phyloP scores from a whole-genome alignment of 2,113 vertebrate species.

The Canis aureus region DNA sequence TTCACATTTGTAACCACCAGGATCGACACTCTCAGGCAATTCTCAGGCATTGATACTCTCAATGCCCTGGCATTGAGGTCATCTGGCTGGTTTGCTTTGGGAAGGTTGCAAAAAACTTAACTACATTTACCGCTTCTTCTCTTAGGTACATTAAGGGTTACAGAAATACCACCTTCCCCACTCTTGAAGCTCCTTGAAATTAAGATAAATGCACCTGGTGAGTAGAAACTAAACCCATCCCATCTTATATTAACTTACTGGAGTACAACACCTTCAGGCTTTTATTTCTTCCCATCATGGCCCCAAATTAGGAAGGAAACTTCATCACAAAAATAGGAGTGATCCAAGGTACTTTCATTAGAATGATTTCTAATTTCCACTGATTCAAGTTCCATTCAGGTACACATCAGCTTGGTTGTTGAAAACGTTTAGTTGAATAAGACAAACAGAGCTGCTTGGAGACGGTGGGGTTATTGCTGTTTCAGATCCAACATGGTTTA shows the following conservation, averaged over 20 bases:
- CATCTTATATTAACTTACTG: constrained; percentile 40
- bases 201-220: constrained; percentile 45
- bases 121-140: background rate
- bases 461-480: background rate
- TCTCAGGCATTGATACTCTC: background rate
- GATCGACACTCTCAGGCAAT: background rate
- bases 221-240: constrained; percentile 50
- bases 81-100: background rate
- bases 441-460: background rate
- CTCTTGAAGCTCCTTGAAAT: constrained; percentile 33
- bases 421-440: constrained; percentile 78
- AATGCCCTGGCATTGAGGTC: background rate
- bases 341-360: constrained; percentile 23
- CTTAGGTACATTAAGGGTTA: background rate
- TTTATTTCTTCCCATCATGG: constrained; percentile 4
- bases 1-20: background rate
- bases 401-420: constrained; percentile 48
- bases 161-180: background rate
- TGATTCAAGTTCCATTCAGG: constrained; percentile 62
- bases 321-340: background rate
- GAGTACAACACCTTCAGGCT: constrained; percentile 5
- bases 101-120: background rate
- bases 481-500: constrained; percentile 18
- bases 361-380: constrained; percentile 73
- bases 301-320: constrained; percentile 27